Conservation (phyloP, 2,113 vertebrate genomes). For the Pogona vitticeps region DNA sequence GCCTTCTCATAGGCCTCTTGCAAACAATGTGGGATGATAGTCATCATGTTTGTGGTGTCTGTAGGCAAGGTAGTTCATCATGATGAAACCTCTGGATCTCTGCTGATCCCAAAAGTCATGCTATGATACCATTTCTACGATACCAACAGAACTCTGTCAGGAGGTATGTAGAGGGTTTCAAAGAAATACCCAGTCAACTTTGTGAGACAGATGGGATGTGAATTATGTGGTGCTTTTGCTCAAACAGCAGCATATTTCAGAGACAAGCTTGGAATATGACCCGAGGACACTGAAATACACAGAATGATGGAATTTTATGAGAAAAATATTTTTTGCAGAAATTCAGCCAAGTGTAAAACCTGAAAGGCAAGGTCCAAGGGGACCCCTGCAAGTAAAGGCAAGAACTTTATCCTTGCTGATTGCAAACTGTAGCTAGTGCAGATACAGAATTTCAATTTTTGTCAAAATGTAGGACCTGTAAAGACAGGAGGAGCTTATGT, state of each 20-base stretch:
- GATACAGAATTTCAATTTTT: not conserved
- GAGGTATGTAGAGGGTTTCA: not conserved
- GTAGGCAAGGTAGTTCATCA: too few relatives aligned
- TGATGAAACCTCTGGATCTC: not conserved
- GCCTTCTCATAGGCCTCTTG: not conserved
- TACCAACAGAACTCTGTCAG: too few relatives aligned
- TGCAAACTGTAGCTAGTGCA: not conserved
- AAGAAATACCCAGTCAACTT: not conserved
- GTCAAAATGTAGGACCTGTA: not conserved
- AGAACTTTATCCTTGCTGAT: not conserved
- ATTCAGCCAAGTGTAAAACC: not conserved
- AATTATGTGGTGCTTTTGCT: too few relatives aligned
- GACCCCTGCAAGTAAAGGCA: not conserved
- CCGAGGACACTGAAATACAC: too few relatives aligned
- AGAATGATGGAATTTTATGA: not conserved
- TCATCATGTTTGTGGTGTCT: not conserved
- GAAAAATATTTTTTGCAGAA: not conserved
- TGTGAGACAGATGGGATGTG: not conserved
- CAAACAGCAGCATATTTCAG: not conserved
- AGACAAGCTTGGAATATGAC: not conserved
- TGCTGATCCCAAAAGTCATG: not conserved
- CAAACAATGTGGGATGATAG: not conserved
- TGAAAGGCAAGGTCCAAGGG: not conserved
- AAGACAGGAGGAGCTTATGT: not conserved
- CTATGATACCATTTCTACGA: not conserved